These are phyloP conservation scores for Petrocephalus microphthalmus DNA, from an alignment of 2,113 vertebrate genomes.

Conservation along the genomic window DNA sequence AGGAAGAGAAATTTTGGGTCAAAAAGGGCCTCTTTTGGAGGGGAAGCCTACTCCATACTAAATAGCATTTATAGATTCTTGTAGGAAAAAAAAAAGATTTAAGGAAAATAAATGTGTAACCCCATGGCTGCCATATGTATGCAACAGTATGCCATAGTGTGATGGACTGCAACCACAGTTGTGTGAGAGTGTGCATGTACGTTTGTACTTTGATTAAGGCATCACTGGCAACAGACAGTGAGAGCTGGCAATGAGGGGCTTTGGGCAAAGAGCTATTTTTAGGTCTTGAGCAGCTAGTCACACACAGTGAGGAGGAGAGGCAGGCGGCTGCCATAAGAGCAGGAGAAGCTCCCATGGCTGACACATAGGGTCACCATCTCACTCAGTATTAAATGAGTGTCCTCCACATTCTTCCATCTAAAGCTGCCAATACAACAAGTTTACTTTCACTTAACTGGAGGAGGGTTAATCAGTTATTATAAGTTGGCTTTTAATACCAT, in stretches of 20 bases:
- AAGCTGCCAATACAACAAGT: not conserved
- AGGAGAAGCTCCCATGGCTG: not conserved
- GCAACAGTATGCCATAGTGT: not conserved
- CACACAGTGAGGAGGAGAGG: not conserved
- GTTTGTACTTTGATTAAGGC: not conserved
- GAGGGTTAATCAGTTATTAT: not conserved
- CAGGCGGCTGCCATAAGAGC: not conserved
- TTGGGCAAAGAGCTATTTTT: not conserved
- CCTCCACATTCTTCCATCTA: not conserved
- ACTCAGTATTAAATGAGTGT: not conserved
- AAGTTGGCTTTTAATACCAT: not conserved
- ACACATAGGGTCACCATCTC: not conserved
- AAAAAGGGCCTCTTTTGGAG: not conserved
- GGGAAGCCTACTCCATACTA: not conserved
- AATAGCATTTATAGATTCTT: not conserved
- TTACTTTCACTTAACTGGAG: not conserved
- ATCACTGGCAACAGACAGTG: not conserved
- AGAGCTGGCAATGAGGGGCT: not conserved
- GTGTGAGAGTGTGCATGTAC: not conserved
- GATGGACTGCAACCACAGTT: not conserved
- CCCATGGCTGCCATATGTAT: not conserved
- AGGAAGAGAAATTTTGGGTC: not conserved
- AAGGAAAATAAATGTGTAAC: not conserved
- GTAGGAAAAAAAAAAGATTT: not conserved
- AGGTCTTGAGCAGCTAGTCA: not conserved